Base-by-base conservation (phyloP, 2,888 invertebrate species). In the Drosophila subquinaria region DNA sequence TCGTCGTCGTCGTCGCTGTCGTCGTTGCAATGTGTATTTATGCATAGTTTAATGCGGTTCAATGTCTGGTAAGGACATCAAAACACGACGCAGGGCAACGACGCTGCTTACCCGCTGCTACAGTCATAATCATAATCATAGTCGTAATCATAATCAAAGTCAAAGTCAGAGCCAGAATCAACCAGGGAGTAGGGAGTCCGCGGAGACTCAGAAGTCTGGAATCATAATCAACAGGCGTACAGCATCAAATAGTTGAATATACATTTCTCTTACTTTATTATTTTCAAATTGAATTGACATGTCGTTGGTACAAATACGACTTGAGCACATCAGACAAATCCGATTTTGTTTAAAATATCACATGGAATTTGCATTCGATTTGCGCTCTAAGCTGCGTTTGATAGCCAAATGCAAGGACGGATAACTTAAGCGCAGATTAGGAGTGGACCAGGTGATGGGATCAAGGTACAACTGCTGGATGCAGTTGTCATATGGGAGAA, bases 11-110 rank as follows among this genome's bases (percentile, higher is more conserved):
- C 69, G 90, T 69, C 73, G 66, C 60, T 67, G 89, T 64, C 62
- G 59, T 69, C 73, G 64, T 65, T 68, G 90, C 90, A 86, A 88
- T 84, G 89, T 84, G 84, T 85, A 90, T 90, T 85, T 85, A 85
- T 90, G 85, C 89, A 87, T 84, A 87, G 88, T 83, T 90, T 90
- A 85, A 85, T 90, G 88, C 85, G 89, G 90, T 85, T 85, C 85
- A 85, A 85, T 89, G 90, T 90, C 89, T 85, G 85, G 76, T 89
- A 89, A 85, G 85, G 89, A 83, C 85, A 83, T 90, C 90, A 89
- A 87, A 90, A 85, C 84, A 85, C 76, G 78, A 77, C 81, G 13
- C 71, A 88, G 70, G 67, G 71, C 63, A 82, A 65, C 62, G 45
- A 38, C 45, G 60, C 65, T 35, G 20, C 53, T 11, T 33, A 45